Percentiles rank a stretch among this genome's conserved stretches.
phyloP scores from a whole-genome alignment of 2,797 vertebrate species.

The Okamejei kenojei region DNA sequence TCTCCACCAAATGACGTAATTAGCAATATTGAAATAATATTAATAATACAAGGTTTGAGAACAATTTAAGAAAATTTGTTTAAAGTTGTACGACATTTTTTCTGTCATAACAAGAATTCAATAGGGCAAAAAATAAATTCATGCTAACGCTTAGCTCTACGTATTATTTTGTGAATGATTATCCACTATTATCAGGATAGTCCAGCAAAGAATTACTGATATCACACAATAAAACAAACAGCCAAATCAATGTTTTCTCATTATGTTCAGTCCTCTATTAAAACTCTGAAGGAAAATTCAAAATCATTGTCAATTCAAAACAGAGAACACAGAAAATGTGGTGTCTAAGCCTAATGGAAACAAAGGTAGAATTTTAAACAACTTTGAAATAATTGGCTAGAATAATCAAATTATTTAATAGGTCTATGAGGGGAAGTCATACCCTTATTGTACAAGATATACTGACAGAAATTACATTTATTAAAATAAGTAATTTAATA shows the following conservation, averaged over 20 bases:
- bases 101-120: neutral
- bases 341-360: constrained; percentile 51
- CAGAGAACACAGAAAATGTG: constrained; percentile 45
- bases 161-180: neutral
- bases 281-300: constrained; percentile 55
- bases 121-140: neutral
- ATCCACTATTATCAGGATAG: neutral
- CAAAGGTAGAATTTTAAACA: constrained; percentile 58
- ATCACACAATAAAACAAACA: constrained; percentile 46
- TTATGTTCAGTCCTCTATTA: constrained; percentile 57
- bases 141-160: neutral
- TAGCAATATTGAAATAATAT: neutral
- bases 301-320: constrained; percentile 55
- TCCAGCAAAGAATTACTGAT: constrained; percentile 45
- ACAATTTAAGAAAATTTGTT: neutral
- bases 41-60: neutral
- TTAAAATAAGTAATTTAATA: constrained; percentile 33
- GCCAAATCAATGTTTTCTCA: constrained; percentile 56
- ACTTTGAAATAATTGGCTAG: neutral
- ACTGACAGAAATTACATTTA: constrained; percentile 17
- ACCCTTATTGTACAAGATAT: neutral
- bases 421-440: constrained; percentile 31
- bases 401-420: constrained; percentile 42
- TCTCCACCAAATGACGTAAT: neutral
- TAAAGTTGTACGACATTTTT: neutral